Evolutionary conservation across 2,888 invertebrate genomes (phyloP).

Genomic region (Tetrapedia diversipes): DNA sequence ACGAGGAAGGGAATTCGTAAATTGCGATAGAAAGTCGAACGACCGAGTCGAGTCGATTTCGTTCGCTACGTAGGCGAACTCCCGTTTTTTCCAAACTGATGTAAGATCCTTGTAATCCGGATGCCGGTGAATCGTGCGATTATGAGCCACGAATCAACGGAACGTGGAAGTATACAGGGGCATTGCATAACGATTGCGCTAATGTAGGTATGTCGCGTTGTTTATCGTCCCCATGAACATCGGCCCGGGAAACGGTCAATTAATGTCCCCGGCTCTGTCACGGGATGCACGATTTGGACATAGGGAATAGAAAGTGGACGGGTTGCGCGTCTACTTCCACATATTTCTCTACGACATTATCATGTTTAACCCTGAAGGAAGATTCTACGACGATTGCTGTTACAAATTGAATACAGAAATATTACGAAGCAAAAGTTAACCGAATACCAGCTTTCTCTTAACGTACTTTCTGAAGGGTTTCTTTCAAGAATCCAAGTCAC

Average conservation of each 20-base stretch:
- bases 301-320: conserved; percentile 62
- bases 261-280: conserved; percentile 51
- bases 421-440: too few species aligned
- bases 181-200: conserved; percentile 64
- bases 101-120: conserved; percentile 49
- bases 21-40: conserved; percentile 15
- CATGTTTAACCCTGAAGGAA: background rate
- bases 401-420: too few species aligned
- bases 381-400: too few species aligned
- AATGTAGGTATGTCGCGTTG: conserved; percentile 62
- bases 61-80: background rate
- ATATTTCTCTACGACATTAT: background rate
- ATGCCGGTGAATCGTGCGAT: conserved; percentile 34
- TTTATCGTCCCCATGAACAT: conserved; percentile 56
- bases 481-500: too few species aligned
- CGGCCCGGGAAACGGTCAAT: conserved; percentile 61
- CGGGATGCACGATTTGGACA: conserved; percentile 57
- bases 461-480: too few species aligned
- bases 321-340: conserved; percentile 60
- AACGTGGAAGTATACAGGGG: conserved; percentile 52
- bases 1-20: conserved; percentile 16
- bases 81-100: conserved; percentile 33
- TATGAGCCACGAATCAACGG: conserved; percentile 57
- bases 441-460: too few species aligned
- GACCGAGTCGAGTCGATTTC: background rate